These are phyloP conservation scores for Laticauda laticaudata DNA, from an alignment of 2,113 vertebrate genomes.

Conservation along the genomic window DNA sequence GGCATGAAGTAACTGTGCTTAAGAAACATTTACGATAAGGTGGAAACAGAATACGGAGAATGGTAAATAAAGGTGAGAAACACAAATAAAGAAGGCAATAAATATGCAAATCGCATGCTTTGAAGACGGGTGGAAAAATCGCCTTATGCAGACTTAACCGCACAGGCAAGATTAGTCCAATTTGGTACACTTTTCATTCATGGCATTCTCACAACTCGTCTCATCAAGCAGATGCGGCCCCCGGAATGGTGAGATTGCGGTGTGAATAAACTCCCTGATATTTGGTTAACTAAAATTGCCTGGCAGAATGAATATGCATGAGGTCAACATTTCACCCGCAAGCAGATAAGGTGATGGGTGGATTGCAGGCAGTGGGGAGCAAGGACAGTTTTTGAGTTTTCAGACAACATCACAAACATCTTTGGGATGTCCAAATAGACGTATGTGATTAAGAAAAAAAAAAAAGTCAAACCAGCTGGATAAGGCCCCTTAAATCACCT, in stretches of 20 bases:
- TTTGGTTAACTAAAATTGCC: background rate
- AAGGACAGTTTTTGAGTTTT: background rate
- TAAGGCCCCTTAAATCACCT: background rate
- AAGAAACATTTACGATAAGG: slow-evolving; percentile 39
- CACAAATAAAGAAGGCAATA: slow-evolving; percentile 39
- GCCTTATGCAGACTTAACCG: slow-evolving; percentile 12
- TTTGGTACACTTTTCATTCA: slow-evolving; percentile 43
- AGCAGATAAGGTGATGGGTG: too few species aligned
- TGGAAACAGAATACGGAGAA: slow-evolving; percentile 43
- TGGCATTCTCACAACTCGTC: slow-evolving; percentile 31
- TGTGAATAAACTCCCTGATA: background rate
- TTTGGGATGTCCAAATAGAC: background rate
- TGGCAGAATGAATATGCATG: background rate
- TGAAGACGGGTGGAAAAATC: slow-evolving; percentile 37
- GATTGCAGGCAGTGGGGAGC: background rate
- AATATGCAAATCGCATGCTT: slow-evolving; percentile 43
- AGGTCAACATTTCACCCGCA: background rate
- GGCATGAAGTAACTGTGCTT: slow-evolving; percentile 34
- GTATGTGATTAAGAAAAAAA: background rate
- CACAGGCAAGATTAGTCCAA: background rate
- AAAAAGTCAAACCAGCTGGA: background rate
- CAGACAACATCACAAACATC: background rate
- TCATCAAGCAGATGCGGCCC: slow-evolving; percentile 5
- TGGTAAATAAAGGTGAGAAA: slow-evolving; percentile 46
- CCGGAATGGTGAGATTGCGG: background rate